Evolutionary conservation across 2,113 vertebrate genomes (phyloP).

Genomic region (Xerus inauris): DNA sequence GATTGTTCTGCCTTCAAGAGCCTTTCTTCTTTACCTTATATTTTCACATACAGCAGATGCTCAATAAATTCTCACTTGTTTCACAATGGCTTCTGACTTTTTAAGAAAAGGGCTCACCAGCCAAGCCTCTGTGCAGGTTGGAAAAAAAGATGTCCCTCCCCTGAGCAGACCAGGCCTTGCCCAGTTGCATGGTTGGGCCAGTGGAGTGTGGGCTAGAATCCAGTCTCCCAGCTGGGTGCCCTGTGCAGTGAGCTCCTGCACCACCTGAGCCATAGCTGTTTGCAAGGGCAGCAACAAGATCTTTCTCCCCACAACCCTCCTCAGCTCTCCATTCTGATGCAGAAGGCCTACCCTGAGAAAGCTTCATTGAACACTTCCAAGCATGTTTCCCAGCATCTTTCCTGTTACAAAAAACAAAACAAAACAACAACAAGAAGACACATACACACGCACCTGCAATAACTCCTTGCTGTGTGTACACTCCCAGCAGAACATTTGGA

Average conservation of each 20-base stretch:
- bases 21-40: not conserved
- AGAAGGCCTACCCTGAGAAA: not conserved
- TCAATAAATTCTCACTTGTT: not conserved
- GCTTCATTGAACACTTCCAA: not conserved
- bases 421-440: not conserved
- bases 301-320: rapidly evolving
- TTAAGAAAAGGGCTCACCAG: not conserved
- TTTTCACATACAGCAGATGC: not conserved
- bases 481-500: too few relatives aligned
- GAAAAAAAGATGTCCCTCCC: not conserved
- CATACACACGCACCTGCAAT: too few relatives aligned
- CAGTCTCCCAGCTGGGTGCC: not conserved
- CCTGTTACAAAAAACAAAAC: not conserved
- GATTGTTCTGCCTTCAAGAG: not conserved
- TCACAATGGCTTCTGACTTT: not conserved
- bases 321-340: not conserved
- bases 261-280: not conserved
- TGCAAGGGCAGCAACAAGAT: not conserved
- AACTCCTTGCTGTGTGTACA: not conserved
- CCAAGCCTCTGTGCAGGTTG: not conserved
- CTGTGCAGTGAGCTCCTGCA: not conserved
- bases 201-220: not conserved
- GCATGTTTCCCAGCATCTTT: not conserved
- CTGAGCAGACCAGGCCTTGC: not conserved
- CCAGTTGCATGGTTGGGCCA: not conserved